phyloP scores from a whole-genome alignment of 1,140 invertebrate species.

The Drosophila pandora region DNA sequence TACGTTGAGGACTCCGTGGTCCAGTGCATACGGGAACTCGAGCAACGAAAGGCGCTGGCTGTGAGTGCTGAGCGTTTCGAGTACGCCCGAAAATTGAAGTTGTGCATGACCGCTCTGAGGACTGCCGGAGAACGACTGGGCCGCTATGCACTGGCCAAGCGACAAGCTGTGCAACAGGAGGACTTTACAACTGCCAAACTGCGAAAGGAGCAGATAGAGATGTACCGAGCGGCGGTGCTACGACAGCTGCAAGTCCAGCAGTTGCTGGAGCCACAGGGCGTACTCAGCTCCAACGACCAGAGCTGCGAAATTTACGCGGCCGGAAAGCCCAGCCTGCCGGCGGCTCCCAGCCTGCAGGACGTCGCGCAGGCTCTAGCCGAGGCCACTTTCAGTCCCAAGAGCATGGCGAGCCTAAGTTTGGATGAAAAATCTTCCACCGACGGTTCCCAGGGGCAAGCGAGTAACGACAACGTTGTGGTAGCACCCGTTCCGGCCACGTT shows the following conservation, averaged over 20 bases:
- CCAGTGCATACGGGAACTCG: conserved; percentile 93
- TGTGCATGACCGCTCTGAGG: conserved; percentile 91
- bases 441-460: conserved; percentile 38
- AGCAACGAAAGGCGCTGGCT: conserved; percentile 93
- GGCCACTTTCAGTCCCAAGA: conserved; percentile 61
- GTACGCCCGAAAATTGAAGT: conserved; percentile 95
- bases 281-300: conserved; percentile 83
- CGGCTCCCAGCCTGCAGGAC: conserved; percentile 80
- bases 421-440: conserved; percentile 70
- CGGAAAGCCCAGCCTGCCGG: conserved; percentile 74
- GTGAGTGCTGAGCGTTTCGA: conserved; percentile 90
- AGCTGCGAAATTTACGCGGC: conserved; percentile 77
- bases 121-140: conserved; percentile 94
- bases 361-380: conserved; percentile 78
- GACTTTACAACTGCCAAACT: conserved; percentile 95
- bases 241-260: conserved; percentile 88
- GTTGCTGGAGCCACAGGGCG: conserved; percentile 91
- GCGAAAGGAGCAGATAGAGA: conserved; percentile 95
- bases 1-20: conserved; percentile 97
- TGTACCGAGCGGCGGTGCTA: conserved; percentile 89
- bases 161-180: conserved; percentile 94
- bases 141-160: conserved; percentile 95
- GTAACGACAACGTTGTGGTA: conserved; percentile 25
- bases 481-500: conserved; percentile 17
- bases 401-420: conserved; percentile 34